Evolutionary conservation across 2,888 invertebrate species (phyloP).

Genomic region (Eupithecia inturbata): DNA sequence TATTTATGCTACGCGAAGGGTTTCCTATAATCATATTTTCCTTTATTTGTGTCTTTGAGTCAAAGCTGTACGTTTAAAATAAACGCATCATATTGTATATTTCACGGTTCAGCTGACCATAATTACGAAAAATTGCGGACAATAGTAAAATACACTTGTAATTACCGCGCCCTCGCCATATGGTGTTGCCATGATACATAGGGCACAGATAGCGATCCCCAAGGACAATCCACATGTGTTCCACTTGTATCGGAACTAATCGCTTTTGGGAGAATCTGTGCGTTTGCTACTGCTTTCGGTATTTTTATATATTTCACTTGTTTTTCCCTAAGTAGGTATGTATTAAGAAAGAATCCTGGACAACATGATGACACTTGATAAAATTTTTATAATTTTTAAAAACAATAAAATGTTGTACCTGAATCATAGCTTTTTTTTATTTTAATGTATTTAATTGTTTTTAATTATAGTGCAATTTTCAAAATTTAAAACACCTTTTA

Average conservation of each 20-base stretch:
- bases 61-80: neutral
- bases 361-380: neutral
- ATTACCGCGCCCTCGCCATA: slow-evolving; percentile 76
- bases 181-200: slow-evolving; percentile 64
- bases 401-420: neutral
- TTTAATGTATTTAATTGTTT: no score
- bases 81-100: slow-evolving; percentile 57
- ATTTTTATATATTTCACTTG: slow-evolving; percentile 42
- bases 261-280: slow-evolving; percentile 59
- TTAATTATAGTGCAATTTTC: neutral
- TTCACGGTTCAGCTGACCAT: slow-evolving; percentile 71
- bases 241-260: slow-evolving; percentile 79
- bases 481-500: neutral
- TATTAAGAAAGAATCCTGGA: neutral
- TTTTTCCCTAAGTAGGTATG: neutral
- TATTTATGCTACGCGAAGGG: no score
- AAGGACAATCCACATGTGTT: slow-evolving; percentile 62
- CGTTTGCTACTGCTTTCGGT: slow-evolving; percentile 51
- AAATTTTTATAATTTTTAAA: no score
- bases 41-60: neutral
- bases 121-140: slow-evolving; percentile 56
- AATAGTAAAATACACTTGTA: slow-evolving; percentile 65
- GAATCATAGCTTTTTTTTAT: neutral
- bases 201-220: slow-evolving; percentile 42
- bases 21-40: no score